Percentiles rank a stretch among this genome's conserved stretches.
phyloP scores from a whole-genome alignment of 2,888 invertebrate species.

The Craniophora ligustri region DNA sequence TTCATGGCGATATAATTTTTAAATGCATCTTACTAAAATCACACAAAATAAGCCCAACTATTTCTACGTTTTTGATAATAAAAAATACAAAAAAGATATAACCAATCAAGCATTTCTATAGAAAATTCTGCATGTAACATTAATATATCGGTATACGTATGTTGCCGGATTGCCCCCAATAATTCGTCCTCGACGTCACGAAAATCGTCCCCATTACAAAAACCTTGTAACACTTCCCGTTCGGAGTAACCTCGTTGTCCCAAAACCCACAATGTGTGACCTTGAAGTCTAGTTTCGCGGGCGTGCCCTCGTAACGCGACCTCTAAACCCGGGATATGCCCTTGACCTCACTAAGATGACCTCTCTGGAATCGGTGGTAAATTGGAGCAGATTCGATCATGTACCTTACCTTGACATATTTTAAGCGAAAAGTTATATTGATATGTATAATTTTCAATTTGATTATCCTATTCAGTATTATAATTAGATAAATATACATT shows the following conservation, averaged over 20 bases:
- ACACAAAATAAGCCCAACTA: too few relatives aligned
- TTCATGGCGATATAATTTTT: too few relatives aligned
- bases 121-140: neutral
- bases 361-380: slow-evolving; percentile 19
- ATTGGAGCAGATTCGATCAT: slow-evolving; percentile 25
- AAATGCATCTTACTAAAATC: too few relatives aligned
- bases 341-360: slow-evolving; percentile 45
- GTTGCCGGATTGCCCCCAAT: neutral
- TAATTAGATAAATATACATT: too few relatives aligned
- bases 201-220: slow-evolving; percentile 21
- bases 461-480: too few relatives aligned
- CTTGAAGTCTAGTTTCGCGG: slow-evolving; percentile 46
- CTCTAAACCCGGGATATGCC: slow-evolving; percentile 44
- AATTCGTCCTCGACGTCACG: slow-evolving; percentile 14
- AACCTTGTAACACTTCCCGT: slow-evolving; percentile 45
- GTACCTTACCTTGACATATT: slow-evolving; percentile 20
- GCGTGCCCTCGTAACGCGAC: slow-evolving; percentile 44
- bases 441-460: neutral
- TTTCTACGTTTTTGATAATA: too few relatives aligned
- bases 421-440: neutral
- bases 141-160: slow-evolving; percentile 1
- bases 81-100: too few relatives aligned
- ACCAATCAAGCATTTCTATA: neutral
- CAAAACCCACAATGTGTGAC: slow-evolving; percentile 45
- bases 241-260: slow-evolving; percentile 37